Conservation (phyloP, 1,140 invertebrate genomes). For the Dinoponera quadriceps region DNA sequence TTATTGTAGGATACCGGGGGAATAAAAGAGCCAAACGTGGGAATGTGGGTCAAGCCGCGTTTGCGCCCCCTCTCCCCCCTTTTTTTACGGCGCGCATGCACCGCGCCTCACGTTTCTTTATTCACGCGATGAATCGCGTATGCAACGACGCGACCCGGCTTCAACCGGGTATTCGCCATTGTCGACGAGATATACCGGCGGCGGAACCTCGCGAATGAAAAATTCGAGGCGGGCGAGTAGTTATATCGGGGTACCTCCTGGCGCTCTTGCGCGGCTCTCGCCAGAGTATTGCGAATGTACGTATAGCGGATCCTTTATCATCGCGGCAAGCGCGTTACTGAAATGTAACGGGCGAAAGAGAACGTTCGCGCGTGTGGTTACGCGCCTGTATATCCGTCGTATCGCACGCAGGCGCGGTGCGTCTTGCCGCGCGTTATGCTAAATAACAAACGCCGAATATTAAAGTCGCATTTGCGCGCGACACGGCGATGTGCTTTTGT, state of each 20-base stretch:
- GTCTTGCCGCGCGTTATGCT: neutral
- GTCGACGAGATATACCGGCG: conserved; percentile 48
- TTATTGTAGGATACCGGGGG: neutral
- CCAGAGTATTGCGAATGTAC: conserved; percentile 25
- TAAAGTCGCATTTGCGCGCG: neutral
- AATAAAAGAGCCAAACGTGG: conserved; percentile 27
- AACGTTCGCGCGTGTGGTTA: neutral
- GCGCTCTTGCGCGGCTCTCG: neutral
- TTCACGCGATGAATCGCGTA: conserved; percentile 48
- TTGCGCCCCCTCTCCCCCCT: neutral
- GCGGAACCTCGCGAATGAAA: conserved; percentile 52
- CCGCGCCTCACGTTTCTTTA: conserved; percentile 40
- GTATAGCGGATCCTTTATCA: conserved; percentile 45
- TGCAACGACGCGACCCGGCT: conserved; percentile 50
- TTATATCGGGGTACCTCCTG: conserved; percentile 39
- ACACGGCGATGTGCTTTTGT: neutral
- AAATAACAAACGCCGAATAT: neutral
- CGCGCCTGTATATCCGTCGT: neutral
- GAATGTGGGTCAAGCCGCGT: conserved; percentile 44
- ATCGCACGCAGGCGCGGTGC: neutral
- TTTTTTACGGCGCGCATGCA: conserved; percentile 31
- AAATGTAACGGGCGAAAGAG: conserved; percentile 22
- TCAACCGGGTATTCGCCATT: conserved; percentile 53
- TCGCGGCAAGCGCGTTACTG: conserved; percentile 14
- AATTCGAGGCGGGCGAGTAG: conserved; percentile 47